phyloP scores from a whole-genome alignment of 2,113 vertebrate genomes.

The Agapornis roseicollis region DNA sequence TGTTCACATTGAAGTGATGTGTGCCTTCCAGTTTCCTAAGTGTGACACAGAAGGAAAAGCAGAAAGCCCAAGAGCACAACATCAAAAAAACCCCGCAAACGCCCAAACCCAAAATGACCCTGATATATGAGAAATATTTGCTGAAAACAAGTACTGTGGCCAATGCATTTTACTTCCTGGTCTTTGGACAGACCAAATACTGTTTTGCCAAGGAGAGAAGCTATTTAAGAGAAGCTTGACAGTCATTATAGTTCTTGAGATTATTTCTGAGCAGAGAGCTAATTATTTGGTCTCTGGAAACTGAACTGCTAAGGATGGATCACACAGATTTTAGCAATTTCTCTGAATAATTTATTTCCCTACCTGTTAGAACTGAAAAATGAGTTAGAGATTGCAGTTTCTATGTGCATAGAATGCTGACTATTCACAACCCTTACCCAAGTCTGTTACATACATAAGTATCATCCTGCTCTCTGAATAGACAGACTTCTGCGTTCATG shows the following conservation, averaged over 20 bases:
- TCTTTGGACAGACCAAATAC: background rate
- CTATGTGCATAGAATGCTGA: background rate
- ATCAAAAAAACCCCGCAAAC: background rate
- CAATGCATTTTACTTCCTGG: background rate
- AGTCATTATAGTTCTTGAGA: background rate
- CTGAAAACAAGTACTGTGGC: background rate
- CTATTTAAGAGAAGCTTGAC: background rate
- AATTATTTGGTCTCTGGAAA: background rate
- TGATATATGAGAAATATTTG: background rate
- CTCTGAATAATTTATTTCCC: background rate
- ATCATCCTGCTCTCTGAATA: background rate
- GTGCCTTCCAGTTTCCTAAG: background rate
- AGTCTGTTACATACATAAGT: background rate
- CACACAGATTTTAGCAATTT: background rate
- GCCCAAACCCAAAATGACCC: background rate
- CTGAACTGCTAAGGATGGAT: background rate
- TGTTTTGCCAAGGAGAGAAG: background rate
- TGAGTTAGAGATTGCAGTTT: background rate
- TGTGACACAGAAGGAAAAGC: background rate
- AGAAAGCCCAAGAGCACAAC: background rate
- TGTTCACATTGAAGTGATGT: background rate
- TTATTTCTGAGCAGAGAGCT: background rate
- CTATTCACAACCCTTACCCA: background rate
- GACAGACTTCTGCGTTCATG: background rate
- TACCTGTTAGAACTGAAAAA: background rate